Percentiles rank a stretch among this genome's conserved stretches.
phyloP scores from a whole-genome alignment of 2,888 invertebrate species.

The Caenorhabditis zanzibari region DNA sequence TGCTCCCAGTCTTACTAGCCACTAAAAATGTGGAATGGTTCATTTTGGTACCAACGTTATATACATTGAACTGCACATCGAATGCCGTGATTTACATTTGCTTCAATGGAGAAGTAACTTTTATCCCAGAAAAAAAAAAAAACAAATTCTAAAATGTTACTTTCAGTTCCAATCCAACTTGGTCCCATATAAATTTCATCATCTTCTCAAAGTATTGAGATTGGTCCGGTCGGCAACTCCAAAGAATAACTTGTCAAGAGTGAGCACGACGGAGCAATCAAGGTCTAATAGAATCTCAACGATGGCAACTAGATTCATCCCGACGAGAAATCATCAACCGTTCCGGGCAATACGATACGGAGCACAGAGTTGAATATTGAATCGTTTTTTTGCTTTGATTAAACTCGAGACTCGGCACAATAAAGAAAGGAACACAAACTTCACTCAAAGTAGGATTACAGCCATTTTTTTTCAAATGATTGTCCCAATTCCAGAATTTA shows the following conservation, averaged over 20 bases:
- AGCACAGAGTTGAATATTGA: not conserved
- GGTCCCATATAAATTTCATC: not conserved
- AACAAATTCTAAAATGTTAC: not conserved
- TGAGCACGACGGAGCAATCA: conserved; percentile 10
- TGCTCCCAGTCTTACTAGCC: conserved; percentile 15
- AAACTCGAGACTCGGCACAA: too few species aligned
- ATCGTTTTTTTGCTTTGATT: too few species aligned
- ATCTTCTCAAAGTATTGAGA: not conserved
- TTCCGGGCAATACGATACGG: conserved; percentile 36
- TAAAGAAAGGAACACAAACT: too few species aligned
- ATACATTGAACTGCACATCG: conserved; percentile 33
- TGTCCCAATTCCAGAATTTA: too few species aligned
- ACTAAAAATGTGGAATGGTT: conserved; percentile 35
- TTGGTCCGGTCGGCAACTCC: not conserved
- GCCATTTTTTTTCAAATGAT: too few species aligned
- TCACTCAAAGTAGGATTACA: too few species aligned
- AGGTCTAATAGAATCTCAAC: not conserved
- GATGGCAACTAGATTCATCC: conserved; percentile 1
- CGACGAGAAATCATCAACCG: conserved; percentile 22
- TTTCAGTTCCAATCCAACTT: conserved; percentile 28
- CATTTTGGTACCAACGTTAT: conserved; percentile 21
- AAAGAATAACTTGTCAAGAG: not conserved
- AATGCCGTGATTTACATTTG: conserved; percentile 33
- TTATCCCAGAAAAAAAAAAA: not conserved
- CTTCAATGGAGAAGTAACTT: conserved; percentile 41